phyloP scores from a whole-genome alignment of 2,888 invertebrate genomes.

The Limnephilus rhombicus region DNA sequence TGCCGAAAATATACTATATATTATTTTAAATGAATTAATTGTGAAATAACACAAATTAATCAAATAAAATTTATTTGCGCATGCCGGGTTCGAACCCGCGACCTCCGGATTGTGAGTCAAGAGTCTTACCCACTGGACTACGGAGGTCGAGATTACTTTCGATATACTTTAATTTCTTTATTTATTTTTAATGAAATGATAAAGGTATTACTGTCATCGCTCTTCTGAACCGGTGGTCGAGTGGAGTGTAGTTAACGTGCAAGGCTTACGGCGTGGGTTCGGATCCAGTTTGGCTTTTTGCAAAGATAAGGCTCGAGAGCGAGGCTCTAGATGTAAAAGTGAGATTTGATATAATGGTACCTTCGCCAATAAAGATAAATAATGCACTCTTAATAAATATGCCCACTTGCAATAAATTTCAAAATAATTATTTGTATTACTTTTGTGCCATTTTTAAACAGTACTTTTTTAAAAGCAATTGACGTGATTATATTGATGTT shows the following conservation, averaged over 20 bases:
- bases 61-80: too few species aligned
- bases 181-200: background rate
- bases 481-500: background rate
- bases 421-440: background rate
- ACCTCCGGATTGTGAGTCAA: too few species aligned
- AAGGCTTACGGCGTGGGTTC: slow-evolving; percentile 10
- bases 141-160: too few species aligned
- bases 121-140: too few species aligned
- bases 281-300: slow-evolving; percentile 1
- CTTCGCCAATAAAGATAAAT: background rate
- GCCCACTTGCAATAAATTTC: background rate
- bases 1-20: too few species aligned
- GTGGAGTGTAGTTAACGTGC: background rate
- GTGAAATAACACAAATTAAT: too few species aligned
- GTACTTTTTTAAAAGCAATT: background rate
- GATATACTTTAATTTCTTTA: background rate
- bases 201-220: background rate
- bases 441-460: background rate
- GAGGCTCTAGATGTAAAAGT: background rate
- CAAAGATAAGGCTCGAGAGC: slow-evolving; percentile 16
- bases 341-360: slow-evolving; percentile 18
- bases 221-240: background rate
- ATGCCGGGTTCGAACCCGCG: too few species aligned
- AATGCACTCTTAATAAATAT: background rate
- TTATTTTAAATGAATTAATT: too few species aligned